Evolutionary conservation across 1,140 invertebrate genomes (phyloP).

Genomic region (Scaptomyza graminum): DNA sequence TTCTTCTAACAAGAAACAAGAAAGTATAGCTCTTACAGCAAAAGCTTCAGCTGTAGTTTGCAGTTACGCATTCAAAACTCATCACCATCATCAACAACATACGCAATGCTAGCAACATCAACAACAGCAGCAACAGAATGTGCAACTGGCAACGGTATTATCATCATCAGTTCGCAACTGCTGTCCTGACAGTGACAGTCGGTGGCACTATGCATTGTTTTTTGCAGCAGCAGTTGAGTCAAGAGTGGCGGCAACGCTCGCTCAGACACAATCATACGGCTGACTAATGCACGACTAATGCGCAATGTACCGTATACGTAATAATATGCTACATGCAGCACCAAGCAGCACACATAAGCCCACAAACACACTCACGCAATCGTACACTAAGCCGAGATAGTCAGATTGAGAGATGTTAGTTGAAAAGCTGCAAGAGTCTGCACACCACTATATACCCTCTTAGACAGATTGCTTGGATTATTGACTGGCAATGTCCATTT

Average conservation of each 20-base stretch:
- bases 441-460: neutral
- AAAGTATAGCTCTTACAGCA: slow-evolving; percentile 45
- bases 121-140: slow-evolving; percentile 6
- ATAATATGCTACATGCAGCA: slow-evolving; percentile 39
- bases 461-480: slow-evolving; percentile 2
- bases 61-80: slow-evolving; percentile 71
- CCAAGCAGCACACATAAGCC: slow-evolving; percentile 1
- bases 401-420: neutral
- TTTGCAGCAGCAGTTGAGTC: slow-evolving; percentile 4
- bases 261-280: slow-evolving; percentile 47
- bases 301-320: slow-evolving; percentile 53
- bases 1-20: slow-evolving; percentile 39
- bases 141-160: slow-evolving; percentile 13
- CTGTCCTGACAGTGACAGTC: slow-evolving; percentile 44
- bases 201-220: slow-evolving; percentile 36
- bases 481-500: neutral
- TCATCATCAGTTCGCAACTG: slow-evolving; percentile 43
- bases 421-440: neutral
- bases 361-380: neutral
- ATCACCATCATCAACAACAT: slow-evolving; percentile 58
- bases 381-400: neutral
- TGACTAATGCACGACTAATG: slow-evolving; percentile 56
- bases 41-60: slow-evolving; percentile 45
- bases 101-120: slow-evolving; percentile 20
- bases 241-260: slow-evolving; percentile 30